Evolutionary conservation across 2,888 invertebrate species (phyloP), one percentile per base, ranked within the genome.

Genomic region (Aphidoletes aphidimyza): DNA sequence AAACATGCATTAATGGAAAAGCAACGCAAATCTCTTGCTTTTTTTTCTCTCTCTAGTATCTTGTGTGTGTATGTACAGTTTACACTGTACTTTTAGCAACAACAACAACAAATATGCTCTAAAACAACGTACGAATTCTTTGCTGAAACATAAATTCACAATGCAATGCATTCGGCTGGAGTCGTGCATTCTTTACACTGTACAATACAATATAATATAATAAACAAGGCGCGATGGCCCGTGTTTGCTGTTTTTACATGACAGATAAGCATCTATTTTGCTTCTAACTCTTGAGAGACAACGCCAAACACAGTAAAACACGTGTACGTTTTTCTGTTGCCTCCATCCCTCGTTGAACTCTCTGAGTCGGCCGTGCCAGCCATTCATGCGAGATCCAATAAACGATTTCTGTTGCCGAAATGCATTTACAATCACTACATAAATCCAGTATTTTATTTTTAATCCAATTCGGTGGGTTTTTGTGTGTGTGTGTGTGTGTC

Each of bases 241-340:
- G 54, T 54, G 54, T 54, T 54, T 54, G 54, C 54, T 54, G 54
- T 54, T 22, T 54, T n/a, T 54, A 54, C 54, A 26, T 6, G 54
- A n/a, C 54, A 54, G 54, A 54, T 54, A 54, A 54, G 54, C 54
- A 54, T 54, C 54, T 54, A 54, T 54, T 54, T 54, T 22, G 54
- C 54, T 54, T 54, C 54, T 54, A 54, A 54, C 54, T 54, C 54
- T 54, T 11, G 8, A 42, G 49, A 49, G 19, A 3, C 6, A 42
- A 42, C 19, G 47, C 47, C 17, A 17, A 47, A 54, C 54, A 54
- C 22, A 42, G 14, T 5, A 54, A 26, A 54, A 54, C 54, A 54
- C 54, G 26, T 22, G 54, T 22, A 54, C 54, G 19, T 11, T n/a
- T n/a, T 3, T 54, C 22, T 11, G 17, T 19, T 2, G 19, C 42